Evolutionary conservation across 2,113 vertebrate species (phyloP).

Genomic region (Abramis brama): DNA sequence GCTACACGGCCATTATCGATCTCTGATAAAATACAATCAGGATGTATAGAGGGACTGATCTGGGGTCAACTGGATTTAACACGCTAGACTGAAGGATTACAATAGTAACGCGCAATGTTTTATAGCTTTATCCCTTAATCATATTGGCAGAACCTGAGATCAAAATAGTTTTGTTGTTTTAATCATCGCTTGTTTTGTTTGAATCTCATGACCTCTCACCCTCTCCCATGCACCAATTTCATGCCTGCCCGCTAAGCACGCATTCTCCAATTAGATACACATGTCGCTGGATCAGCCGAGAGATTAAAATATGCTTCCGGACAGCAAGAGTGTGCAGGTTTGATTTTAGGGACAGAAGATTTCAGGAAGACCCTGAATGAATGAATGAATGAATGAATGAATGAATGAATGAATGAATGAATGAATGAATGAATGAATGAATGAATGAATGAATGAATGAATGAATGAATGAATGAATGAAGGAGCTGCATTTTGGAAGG

Average conservation of each 20-base stretch:
- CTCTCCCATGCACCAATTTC: background rate
- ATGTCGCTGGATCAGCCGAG: background rate
- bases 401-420: too few relatives aligned
- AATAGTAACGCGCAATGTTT: background rate
- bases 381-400: background rate
- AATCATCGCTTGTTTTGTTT: conserved; percentile 22
- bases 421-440: too few relatives aligned
- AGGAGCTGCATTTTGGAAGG: background rate
- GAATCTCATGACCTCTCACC: background rate
- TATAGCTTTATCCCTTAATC: conserved; percentile 9
- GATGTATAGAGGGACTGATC: background rate
- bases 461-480: too few relatives aligned
- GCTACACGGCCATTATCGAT: background rate
- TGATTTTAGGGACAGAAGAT: background rate
- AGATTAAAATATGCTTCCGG: background rate
- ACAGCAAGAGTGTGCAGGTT: background rate
- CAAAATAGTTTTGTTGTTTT: conserved; percentile 43
- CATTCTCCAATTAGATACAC: background rate
- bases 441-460: too few relatives aligned
- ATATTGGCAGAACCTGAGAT: conserved; percentile 29
- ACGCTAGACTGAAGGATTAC: background rate
- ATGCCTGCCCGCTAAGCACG: too few relatives aligned
- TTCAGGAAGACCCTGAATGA: background rate
- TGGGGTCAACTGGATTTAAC: conserved; percentile 14
- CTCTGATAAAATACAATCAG: background rate